A percentile compares a stretch with the other conserved stretches of the same genome.
Conservation (phyloP, 2,797 vertebrate species). For the Nothura maculosa region DNA sequence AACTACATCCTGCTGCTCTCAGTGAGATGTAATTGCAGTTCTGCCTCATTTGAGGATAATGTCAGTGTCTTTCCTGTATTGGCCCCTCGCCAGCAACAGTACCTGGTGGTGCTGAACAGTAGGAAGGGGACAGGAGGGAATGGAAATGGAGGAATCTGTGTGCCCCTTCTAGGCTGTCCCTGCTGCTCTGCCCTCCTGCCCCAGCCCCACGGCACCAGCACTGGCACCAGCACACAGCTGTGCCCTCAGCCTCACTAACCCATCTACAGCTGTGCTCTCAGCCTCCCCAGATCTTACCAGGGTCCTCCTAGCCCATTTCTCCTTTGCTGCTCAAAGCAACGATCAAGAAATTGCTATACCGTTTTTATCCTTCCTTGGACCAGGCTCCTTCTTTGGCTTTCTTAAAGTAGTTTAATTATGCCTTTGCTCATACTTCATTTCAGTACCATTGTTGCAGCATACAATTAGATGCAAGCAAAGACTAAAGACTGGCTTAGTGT, state of each 20-base stretch:
- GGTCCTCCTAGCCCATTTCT: fast-evolving
- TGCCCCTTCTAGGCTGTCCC: neutral
- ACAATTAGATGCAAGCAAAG: neutral
- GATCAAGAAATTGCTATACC: neutral
- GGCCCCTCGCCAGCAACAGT: neutral
- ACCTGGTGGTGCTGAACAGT: neutral
- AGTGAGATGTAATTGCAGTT: neutral
- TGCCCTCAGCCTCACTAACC: too few species aligned
- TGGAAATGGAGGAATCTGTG: neutral
- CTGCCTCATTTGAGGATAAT: neutral
- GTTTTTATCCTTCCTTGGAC: neutral
- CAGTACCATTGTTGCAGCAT: neutral
- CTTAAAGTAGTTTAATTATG: neutral
- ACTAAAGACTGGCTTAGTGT: neutral
- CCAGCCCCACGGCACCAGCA: too few species aligned
- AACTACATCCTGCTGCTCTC: neutral
- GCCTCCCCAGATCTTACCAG: neutral
- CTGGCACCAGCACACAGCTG: too few species aligned
- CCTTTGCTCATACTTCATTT: neutral
- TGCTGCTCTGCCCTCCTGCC: neutral
- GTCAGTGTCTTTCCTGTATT: neutral
- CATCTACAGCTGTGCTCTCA: neutral
- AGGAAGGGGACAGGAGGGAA: neutral
- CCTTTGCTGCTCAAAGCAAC: neutral
- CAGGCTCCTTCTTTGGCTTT: neutral